These are phyloP conservation scores for Pseudopodoces humilis DNA, from an alignment of 2,113 vertebrate genomes.

Conservation along the genomic window DNA sequence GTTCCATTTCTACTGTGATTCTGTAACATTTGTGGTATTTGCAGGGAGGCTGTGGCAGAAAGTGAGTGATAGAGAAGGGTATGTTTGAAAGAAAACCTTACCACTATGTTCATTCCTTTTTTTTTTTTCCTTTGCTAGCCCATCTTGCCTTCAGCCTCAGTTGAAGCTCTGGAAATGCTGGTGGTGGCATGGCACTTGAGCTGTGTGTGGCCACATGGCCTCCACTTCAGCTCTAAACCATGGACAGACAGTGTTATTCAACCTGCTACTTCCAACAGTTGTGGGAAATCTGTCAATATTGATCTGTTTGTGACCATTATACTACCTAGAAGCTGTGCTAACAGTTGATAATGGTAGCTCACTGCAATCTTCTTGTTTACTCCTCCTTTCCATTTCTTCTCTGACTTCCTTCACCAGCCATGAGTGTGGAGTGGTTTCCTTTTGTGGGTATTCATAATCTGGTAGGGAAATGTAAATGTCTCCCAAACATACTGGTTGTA, in stretches of 20 bases:
- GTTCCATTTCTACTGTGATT: not conserved
- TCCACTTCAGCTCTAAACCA: not conserved
- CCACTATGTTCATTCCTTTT: rapidly evolving
- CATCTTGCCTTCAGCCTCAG: not conserved
- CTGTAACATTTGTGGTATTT: not conserved
- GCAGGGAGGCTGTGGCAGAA: rapidly evolving
- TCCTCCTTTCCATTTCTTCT: not conserved
- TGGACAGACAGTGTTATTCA: not conserved
- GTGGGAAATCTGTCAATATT: not conserved
- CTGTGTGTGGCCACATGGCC: not conserved
- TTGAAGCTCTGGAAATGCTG: not conserved
- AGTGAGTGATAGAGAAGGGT: not conserved
- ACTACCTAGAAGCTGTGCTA: not conserved
- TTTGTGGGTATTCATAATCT: not conserved
- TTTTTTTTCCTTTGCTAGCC: not conserved
- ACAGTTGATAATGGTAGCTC: not conserved
- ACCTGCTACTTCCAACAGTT: not conserved
- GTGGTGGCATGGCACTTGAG: not conserved
- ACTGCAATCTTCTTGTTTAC: not conserved
- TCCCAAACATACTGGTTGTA: not conserved
- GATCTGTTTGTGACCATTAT: not conserved
- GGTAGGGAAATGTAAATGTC: not conserved
- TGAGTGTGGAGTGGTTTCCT: not conserved
- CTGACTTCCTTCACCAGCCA: not conserved
- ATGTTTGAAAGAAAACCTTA: not conserved